Conservation (phyloP, 2,113 vertebrate genomes). For the Egretta garzetta region DNA sequence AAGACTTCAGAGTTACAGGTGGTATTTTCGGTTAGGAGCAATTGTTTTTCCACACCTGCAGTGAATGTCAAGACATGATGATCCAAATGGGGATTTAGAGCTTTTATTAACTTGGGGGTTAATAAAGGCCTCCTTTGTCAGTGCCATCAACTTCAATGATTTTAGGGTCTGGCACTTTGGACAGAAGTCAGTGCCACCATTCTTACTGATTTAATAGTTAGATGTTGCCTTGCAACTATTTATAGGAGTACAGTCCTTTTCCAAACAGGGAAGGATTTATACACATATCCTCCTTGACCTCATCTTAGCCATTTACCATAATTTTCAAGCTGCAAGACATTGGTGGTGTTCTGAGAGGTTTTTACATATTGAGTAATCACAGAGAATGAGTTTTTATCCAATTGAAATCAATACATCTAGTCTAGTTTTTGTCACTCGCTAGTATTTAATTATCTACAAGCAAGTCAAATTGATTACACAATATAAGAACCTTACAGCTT, state of each 20-base stretch:
- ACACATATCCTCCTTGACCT: background rate
- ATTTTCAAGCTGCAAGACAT: background rate
- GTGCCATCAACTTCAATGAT: background rate
- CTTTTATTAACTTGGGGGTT: background rate
- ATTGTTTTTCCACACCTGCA: background rate
- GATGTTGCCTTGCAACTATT: background rate
- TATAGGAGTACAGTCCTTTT: background rate
- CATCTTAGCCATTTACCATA: background rate
- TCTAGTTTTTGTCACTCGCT: background rate
- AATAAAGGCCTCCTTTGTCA: background rate
- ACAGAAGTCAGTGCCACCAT: background rate
- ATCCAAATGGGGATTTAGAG: background rate
- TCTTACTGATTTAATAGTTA: background rate
- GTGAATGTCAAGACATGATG: background rate
- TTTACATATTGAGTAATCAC: background rate
- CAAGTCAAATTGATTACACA: slow-evolving; percentile 40
- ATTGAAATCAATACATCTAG: slow-evolving; percentile 4
- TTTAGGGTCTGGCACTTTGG: background rate
- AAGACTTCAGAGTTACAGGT: background rate
- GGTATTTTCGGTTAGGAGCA: background rate
- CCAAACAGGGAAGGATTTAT: background rate
- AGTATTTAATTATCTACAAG: slow-evolving; percentile 35
- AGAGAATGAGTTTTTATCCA: background rate
- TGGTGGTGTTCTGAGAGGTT: background rate
- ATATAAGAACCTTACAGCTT: slow-evolving; percentile 6